Base-by-base conservation (phyloP, 2,888 invertebrate genomes). In the Melikaiella ostensackeni region DNA sequence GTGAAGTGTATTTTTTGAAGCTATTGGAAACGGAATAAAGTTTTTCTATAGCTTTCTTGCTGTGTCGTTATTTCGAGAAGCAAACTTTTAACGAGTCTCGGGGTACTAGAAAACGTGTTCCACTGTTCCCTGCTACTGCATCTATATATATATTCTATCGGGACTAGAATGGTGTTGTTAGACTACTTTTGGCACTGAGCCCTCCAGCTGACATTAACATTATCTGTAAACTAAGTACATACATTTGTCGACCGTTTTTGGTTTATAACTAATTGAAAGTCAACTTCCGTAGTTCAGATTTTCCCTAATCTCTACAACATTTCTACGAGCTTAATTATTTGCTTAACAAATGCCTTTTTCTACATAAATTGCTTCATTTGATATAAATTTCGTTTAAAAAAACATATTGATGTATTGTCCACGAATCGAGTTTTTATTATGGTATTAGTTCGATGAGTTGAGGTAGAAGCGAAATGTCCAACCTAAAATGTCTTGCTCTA, bases 71-170 rank as follows among this genome's bases (percentile, higher is more conserved):
- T 70, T 70, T 70, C n/a, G 50, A 55, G 70, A 27, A 70, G 33
- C 7, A 70, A 70, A 70, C 70, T 70, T 70, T 70, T 70, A 70
- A 70, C 50, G 70, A 70, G 70, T 50, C 70, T 33, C 50, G 27
- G 19, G 66, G 42, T 66, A 66, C 19, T 27, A 27, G 19, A 66
- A 42, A 66, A 42, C 42, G 42, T 42, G 42, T 42, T 16, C 6
- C 30, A 46, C 42, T 66, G 64, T 66, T 70, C 42, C n/a, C 38
- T 42, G 27, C 42, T 24, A 24, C 16, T 63, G 13, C 46, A 70
- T 33, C 46, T 55, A 55, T 30, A 30, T 30, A 30, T 30, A 30
- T 3, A 30, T 30, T 30, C 30, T 30, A 30, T 55, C 3, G 70
- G 50, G 50, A 30, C 50, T 70, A 8, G 50, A 33, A 21, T 46